Base-by-base conservation (phyloP, 2,113 vertebrate species). In the Sorex fumeus region DNA sequence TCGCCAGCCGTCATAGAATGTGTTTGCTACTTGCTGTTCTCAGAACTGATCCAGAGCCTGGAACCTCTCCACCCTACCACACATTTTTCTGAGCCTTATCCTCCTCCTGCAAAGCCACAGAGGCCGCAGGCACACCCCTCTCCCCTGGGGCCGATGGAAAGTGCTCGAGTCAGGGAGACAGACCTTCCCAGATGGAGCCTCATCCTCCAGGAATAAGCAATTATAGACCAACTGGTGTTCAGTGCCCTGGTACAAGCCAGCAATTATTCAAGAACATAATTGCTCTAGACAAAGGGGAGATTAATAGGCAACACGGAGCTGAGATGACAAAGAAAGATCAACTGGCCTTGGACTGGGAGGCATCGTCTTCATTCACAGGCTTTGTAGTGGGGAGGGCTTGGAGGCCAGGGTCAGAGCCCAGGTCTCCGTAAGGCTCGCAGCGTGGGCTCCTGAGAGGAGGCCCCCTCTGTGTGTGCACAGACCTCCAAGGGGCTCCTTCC, bases 51-150 rank as follows among this genome's bases (percentile, higher is more conserved):
- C 47, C 2, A n/a, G 62, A 2, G 9, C n/a, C 76, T 53, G 4
- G 11, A 25, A 57, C n/a, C 75, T 53, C 40, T 16, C 25, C 8
- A 27, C 40, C 40, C 40, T n/a, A 79, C 64, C 7, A 72, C 18
- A 47, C 5, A 10, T 15, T 66, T 32, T 57, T 28, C 28, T 0
- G 1, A 3, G 32, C 5, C 25, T 2, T 3, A 0, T 21, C 47
- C 45, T 3, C 40, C 2, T 74, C 70, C 1, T 10, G 64, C 40
- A 13, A 18, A 27, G n/a, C 77, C 47, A 6, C 36, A 53, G 40
- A 76, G 36, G 28, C 50, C 6, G 19, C 23, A 2, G 40, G 40
- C 3, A 27, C 64, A 9, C 32, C n/a, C 18, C 25, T 7, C 16
- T 11, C n/a, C 23, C 66, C 36, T 0, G 12, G 28, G 66, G 34